These are phyloP conservation scores for Sus cebifrons DNA, from an alignment of 2,797 vertebrate genomes.

Conservation along the genomic window DNA sequence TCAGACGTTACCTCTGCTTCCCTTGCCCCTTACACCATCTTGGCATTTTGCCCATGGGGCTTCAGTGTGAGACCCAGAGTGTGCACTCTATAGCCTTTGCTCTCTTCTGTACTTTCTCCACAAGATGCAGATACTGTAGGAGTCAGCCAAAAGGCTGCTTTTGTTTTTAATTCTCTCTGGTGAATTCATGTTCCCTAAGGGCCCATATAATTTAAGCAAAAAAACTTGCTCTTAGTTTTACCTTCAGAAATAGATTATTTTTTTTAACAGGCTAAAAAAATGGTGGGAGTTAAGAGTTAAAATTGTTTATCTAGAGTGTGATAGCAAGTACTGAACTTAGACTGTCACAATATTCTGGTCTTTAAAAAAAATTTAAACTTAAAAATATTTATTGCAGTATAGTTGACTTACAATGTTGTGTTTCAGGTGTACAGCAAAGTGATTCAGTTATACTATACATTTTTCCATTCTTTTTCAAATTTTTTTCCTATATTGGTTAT, in stretches of 20 bases:
- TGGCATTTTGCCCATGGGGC: not conserved
- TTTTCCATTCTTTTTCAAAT: too few relatives aligned
- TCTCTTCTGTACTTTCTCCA: not conserved
- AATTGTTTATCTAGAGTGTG: constrained; percentile 58
- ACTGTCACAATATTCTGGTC: not conserved
- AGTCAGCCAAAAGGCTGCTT: not conserved
- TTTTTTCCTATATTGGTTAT: too few relatives aligned
- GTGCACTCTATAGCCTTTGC: not conserved
- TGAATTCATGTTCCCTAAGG: not conserved
- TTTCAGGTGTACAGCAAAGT: too few relatives aligned
- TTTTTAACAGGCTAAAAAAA: not conserved
- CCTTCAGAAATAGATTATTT: constrained; percentile 2
- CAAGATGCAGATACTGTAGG: not conserved
- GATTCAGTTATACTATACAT: too few relatives aligned
- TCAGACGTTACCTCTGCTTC: not conserved
- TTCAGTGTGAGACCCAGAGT: not conserved
- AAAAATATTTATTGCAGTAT: too few relatives aligned
- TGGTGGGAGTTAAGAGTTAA: not conserved
- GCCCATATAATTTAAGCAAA: not conserved
- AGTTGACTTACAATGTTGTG: too few relatives aligned
- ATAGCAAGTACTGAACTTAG: constrained; percentile 13
- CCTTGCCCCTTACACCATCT: too few relatives aligned
- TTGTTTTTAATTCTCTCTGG: constrained; percentile 8
- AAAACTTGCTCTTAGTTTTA: not conserved
- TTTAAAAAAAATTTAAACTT: not conserved